phyloP scores from a whole-genome alignment of 2,113 vertebrate species.

The Lasiurus borealis region DNA sequence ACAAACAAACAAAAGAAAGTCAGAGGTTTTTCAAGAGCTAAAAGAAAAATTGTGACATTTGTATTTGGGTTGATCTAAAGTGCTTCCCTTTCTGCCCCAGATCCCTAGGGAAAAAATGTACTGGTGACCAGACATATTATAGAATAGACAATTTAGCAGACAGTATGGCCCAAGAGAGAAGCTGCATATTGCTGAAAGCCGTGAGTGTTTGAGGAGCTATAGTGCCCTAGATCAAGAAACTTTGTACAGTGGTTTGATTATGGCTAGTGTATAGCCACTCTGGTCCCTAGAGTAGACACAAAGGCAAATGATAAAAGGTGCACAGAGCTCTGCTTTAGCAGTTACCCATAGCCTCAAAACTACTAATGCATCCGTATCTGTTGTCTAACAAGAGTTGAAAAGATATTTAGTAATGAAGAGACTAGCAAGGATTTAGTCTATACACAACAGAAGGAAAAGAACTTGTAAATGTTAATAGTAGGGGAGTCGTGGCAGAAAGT shows the following conservation, averaged over 20 bases:
- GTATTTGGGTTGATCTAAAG: not conserved
- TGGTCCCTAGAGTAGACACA: not conserved
- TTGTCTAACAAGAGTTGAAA: not conserved
- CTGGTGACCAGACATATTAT: not conserved
- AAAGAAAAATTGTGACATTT: conserved; percentile 6
- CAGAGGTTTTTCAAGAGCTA: conserved; percentile 10
- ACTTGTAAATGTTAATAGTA: not conserved
- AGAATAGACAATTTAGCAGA: not conserved
- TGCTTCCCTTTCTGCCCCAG: not conserved
- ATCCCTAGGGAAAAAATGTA: not conserved
- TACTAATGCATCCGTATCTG: not conserved
- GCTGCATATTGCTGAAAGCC: not conserved
- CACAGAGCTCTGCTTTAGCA: not conserved
- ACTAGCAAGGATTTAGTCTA: not conserved
- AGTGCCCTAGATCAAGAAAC: not conserved
- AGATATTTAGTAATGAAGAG: not conserved
- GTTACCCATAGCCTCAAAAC: not conserved
- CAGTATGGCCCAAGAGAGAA: not conserved
- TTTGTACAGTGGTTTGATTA: not conserved
- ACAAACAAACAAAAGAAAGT: not conserved
- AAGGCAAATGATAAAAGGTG: not conserved
- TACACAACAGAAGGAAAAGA: not conserved
- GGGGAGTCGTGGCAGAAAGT: not conserved
- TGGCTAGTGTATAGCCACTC: not conserved
- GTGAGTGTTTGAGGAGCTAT: not conserved